Evolutionary conservation across 2,113 vertebrate genomes (phyloP).

Genomic region (Zosterops hypoxanthus): DNA sequence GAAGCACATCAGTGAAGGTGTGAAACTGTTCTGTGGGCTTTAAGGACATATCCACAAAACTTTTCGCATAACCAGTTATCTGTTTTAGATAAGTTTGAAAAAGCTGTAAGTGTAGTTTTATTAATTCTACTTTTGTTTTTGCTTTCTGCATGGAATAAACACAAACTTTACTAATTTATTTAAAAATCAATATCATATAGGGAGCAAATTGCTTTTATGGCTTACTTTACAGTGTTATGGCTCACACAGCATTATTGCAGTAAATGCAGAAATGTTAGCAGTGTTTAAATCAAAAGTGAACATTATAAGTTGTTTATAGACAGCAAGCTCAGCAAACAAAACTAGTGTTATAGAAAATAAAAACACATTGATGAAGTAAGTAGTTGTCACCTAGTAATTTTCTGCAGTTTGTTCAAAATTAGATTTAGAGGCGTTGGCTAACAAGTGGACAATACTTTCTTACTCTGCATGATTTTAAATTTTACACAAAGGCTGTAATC

Average conservation of each 20-base stretch:
- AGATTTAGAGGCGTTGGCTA: neutral
- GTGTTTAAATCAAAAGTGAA: conserved; percentile 56
- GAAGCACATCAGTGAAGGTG: neutral
- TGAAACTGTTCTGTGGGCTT: neutral
- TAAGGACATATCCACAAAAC: neutral
- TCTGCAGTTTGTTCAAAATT: conserved; percentile 26
- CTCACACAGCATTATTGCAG: conserved; percentile 34
- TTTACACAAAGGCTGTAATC: neutral
- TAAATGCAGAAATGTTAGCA: conserved; percentile 51
- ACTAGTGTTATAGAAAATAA: neutral
- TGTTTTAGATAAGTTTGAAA: neutral
- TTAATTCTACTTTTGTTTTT: conserved; percentile 33
- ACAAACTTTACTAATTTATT: conserved; percentile 59
- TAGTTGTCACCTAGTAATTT: conserved; percentile 18
- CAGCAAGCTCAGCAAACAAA: conserved; percentile 7
- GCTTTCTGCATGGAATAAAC: neutral
- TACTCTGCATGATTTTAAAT: neutral
- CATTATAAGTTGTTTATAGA: neutral
- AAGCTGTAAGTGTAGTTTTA: neutral
- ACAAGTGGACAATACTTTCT: neutral
- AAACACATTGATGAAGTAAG: conserved; percentile 2
- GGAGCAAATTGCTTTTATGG: conserved; percentile 58
- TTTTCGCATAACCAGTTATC: neutral
- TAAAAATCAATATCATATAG: conserved; percentile 67
- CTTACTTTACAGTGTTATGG: conserved; percentile 13